A percentile compares a stretch with the other conserved stretches of the same genome.
These are phyloP conservation scores for Drosophila borborema DNA, from an alignment of 2,888 invertebrate genomes.

Conservation along the genomic window DNA sequence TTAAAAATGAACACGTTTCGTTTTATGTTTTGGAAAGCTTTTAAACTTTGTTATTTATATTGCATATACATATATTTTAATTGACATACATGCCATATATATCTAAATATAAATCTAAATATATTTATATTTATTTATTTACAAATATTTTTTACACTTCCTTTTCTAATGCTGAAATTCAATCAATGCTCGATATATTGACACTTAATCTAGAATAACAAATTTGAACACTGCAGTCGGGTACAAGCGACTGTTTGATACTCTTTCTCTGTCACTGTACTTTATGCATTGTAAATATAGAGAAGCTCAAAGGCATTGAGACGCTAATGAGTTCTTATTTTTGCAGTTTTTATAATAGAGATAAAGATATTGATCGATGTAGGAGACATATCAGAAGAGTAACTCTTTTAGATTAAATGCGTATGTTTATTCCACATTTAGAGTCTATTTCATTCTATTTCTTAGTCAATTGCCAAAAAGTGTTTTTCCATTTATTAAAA, in stretches of 20 bases:
- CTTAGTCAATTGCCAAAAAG: no score
- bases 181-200: background rate
- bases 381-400: no score
- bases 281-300: no score
- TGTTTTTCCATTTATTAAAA: no score
- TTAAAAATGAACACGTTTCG: constrained; percentile 1
- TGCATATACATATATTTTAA: background rate
- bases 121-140: background rate
- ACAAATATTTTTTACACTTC: background rate
- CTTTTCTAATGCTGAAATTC: background rate
- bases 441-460: no score
- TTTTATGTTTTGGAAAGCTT: constrained; percentile 1
- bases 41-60: background rate
- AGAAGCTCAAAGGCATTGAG: no score
- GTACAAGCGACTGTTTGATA: background rate
- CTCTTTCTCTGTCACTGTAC: no score
- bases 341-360: no score
- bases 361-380: no score
- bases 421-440: no score
- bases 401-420: no score
- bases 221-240: background rate
- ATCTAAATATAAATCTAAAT: background rate
- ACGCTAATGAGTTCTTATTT: no score
- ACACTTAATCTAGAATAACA: background rate
- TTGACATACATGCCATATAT: background rate